Conservation (phyloP, 2,113 vertebrate genomes). For the Carollia perspicillata region DNA sequence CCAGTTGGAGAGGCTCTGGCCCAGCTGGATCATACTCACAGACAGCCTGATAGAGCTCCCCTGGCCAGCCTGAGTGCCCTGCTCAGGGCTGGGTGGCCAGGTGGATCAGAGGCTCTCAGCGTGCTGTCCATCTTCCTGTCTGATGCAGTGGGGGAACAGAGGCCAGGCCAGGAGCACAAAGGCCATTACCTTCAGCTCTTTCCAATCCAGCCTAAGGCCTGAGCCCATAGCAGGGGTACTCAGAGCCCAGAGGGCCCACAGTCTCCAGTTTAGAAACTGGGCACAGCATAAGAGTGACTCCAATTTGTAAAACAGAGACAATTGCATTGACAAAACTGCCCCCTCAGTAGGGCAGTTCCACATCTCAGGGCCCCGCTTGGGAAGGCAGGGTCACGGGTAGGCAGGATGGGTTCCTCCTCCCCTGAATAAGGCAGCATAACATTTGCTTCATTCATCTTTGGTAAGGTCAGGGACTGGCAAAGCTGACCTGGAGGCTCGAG, state of each 20-base stretch:
- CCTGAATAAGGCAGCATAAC: constrained; percentile 76
- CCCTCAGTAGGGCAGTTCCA: neutral
- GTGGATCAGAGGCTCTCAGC: neutral
- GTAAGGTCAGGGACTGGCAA: constrained; percentile 60
- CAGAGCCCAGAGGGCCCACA: constrained; percentile 23
- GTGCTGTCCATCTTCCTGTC: neutral
- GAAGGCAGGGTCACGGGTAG: neutral
- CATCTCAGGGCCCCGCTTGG: constrained; percentile 8
- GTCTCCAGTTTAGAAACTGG: constrained; percentile 64
- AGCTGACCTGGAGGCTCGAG: constrained; percentile 27
- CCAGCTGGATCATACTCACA: neutral
- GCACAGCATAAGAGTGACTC: constrained; percentile 68
- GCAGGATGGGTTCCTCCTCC: constrained; percentile 55
- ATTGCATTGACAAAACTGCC: constrained; percentile 71
- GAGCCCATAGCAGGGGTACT: neutral
- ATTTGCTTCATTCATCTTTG: constrained; percentile 74
- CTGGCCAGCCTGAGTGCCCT: neutral
- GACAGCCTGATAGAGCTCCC: neutral
- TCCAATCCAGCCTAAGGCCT: constrained; percentile 10
- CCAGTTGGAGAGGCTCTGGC: neutral
- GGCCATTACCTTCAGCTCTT: constrained; percentile 28
- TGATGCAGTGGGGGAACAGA: neutral
- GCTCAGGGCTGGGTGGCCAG: neutral
- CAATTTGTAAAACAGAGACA: constrained; percentile 69
- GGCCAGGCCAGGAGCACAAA: neutral